Evolutionary conservation across 30 jellyfish, hydroid and myxozoan genomes (phyloP), one percentile per base, ranked within the genome.

Genomic region (Hydra vulgaris): DNA sequence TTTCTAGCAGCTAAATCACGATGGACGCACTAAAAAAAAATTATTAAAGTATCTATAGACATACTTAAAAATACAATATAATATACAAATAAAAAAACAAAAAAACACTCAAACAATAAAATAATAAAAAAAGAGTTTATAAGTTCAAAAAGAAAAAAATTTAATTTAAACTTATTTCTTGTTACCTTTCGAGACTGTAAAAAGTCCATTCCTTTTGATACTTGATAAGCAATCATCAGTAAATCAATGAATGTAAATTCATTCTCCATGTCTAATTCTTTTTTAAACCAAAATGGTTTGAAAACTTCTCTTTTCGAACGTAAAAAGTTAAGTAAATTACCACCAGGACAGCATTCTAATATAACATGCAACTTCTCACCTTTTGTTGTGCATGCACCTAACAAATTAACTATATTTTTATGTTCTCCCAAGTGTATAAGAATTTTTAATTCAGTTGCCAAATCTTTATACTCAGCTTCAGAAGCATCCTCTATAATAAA

Each of bases 1-100:
- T 92, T 92, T 17, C 98, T 89, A 24, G 98, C 98, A 0, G 98
- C 98, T 54, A 92, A 74, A 78, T 92, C 98, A 82, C 98, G 84
- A 71, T 92, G 98, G 21, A 92, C 95, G 52, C 96, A 92, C 98
- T 92, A 82, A n/a, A n/a, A 8, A 69, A 69, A 21, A 15, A 69
- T 69, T 1, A 69, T 69, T 3, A 5, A 23, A 23, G 15, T 8
- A 40, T 5, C 61, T 40, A 12, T 40, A 3, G 61, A 3, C 61
- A 40, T 5, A 40, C 61, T 3, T n/a, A n/a, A n/a, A n/a, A n/a
- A n/a, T n/a, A n/a, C n/a, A 40, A 12, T 40, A 40, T 3, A 40
- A 40, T 40, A 40, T 3, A 40, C 5, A 40, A 3, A 40, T 5
- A 40, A 12, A 12, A 3, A 40, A 40, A 40, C 12, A 40, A 40